Conservation (phyloP, 2,113 vertebrate species). For the Naja naja region DNA sequence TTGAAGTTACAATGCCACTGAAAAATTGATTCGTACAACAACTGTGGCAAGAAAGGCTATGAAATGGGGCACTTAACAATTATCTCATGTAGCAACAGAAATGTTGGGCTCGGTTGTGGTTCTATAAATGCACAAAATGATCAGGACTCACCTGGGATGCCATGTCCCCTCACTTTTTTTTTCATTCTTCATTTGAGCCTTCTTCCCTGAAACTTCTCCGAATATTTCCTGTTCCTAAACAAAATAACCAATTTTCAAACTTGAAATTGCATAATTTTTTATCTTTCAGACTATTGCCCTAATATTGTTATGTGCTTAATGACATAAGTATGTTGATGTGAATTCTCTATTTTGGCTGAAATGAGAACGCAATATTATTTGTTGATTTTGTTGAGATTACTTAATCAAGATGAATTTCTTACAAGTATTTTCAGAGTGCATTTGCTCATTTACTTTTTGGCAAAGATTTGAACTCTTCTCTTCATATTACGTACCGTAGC, state of each 20-base stretch:
- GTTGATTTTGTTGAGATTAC: not conserved
- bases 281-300: not conserved
- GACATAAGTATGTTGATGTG: not conserved
- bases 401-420: constrained; percentile 15
- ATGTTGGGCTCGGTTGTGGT: too few species aligned
- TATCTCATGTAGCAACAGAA: too few species aligned
- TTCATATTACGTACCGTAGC: constrained; percentile 2
- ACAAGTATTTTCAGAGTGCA: constrained; percentile 25
- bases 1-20: too few species aligned
- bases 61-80: too few species aligned
- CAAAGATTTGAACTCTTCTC: constrained; percentile 35
- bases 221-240: not conserved
- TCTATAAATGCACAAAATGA: too few species aligned
- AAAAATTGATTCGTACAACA: too few species aligned
- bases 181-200: too few species aligned
- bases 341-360: not conserved
- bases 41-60: too few species aligned
- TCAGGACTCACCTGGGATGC: too few species aligned
- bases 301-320: not conserved
- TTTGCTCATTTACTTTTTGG: not conserved
- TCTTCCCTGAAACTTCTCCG: too few species aligned
- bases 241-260: not conserved
- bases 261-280: not conserved
- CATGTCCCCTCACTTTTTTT: too few species aligned
- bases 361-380: not conserved